Evolutionary conservation across 2,797 vertebrate species (phyloP).

Genomic region (Propithecus deckenii): DNA sequence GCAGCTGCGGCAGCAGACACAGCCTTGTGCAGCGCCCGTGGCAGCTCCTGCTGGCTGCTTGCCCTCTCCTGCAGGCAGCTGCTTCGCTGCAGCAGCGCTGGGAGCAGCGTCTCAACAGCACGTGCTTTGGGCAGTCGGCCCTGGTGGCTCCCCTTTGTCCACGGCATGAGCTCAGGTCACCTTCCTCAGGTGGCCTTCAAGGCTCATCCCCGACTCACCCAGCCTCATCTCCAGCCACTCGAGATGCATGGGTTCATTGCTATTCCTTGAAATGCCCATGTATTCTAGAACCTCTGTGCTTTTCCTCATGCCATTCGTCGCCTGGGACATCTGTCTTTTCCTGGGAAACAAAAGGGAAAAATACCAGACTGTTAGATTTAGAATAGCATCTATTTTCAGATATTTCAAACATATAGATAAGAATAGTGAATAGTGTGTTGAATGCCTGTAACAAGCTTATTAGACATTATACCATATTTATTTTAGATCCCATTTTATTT

Average conservation of each 20-base stretch:
- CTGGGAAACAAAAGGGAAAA: not conserved
- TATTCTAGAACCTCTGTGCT: not conserved
- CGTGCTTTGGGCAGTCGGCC: not conserved
- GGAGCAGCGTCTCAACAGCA: not conserved
- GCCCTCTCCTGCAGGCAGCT: not conserved
- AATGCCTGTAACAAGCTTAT: not conserved
- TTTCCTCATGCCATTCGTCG: not conserved
- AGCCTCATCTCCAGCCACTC: not conserved
- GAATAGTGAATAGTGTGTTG: not conserved
- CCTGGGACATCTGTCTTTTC: not conserved
- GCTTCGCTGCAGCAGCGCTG: not conserved
- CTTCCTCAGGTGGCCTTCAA: not conserved
- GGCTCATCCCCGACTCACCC: not conserved
- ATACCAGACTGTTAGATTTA: not conserved
- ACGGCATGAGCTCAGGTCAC: accelerated
- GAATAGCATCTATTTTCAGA: not conserved
- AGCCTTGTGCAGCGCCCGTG: not conserved
- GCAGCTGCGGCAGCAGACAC: not conserved
- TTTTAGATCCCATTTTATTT: not conserved
- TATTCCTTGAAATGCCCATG: not conserved
- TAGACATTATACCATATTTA: not conserved
- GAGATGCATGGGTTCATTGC: no score
- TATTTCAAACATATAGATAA: not conserved
- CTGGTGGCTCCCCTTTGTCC: not conserved
- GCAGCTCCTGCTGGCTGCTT: not conserved